Evolutionary conservation across 2,888 invertebrate species (phyloP).

Genomic region (Drosophila subsilvestris): DNA sequence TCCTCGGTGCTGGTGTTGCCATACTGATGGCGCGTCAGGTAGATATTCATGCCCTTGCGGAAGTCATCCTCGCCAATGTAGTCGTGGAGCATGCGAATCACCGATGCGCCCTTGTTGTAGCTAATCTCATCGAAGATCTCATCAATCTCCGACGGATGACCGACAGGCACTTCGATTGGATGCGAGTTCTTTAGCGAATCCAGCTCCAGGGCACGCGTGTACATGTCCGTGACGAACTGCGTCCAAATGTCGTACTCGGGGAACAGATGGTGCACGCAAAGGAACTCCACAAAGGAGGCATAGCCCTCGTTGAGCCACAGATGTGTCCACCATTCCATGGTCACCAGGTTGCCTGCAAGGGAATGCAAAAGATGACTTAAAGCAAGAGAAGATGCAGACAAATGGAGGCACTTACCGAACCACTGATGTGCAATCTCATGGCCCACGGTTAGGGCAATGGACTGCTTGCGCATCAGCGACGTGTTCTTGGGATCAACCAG

Average conservation of each 20-base stretch:
- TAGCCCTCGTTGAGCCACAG: slow-evolving; percentile 98
- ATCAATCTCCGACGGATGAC: slow-evolving; percentile 97
- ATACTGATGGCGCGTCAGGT: slow-evolving; percentile 94
- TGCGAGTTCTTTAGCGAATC: slow-evolving; percentile 96
- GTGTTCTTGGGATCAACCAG: slow-evolving; percentile 96
- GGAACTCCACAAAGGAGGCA: slow-evolving; percentile 97
- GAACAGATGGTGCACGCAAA: slow-evolving; percentile 96
- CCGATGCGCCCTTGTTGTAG: slow-evolving; percentile 97
- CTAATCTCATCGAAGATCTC: slow-evolving; percentile 99
- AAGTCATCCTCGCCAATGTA: slow-evolving; percentile 97
- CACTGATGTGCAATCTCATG: slow-evolving; percentile 99
- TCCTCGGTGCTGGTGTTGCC: slow-evolving; percentile 97
- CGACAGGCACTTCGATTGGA: slow-evolving; percentile 97
- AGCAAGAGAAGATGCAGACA: not conserved
- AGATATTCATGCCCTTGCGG: slow-evolving; percentile 95
- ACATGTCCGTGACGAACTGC: slow-evolving; percentile 96
- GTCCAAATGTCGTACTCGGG: slow-evolving; percentile 99
- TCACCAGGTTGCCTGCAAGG: slow-evolving; percentile 90
- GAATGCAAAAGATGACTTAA: not conserved
- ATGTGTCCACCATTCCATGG: slow-evolving; percentile 99
- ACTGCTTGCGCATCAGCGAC: slow-evolving; percentile 92
- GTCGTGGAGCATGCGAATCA: slow-evolving; percentile 96
- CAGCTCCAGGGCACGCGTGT: slow-evolving; percentile 92
- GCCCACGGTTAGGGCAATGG: slow-evolving; percentile 94
- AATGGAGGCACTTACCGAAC: slow-evolving; percentile 88